These are phyloP conservation scores for Ophioninae sp. DNA, from an alignment of 2,888 invertebrate species.

Conservation along the genomic window DNA sequence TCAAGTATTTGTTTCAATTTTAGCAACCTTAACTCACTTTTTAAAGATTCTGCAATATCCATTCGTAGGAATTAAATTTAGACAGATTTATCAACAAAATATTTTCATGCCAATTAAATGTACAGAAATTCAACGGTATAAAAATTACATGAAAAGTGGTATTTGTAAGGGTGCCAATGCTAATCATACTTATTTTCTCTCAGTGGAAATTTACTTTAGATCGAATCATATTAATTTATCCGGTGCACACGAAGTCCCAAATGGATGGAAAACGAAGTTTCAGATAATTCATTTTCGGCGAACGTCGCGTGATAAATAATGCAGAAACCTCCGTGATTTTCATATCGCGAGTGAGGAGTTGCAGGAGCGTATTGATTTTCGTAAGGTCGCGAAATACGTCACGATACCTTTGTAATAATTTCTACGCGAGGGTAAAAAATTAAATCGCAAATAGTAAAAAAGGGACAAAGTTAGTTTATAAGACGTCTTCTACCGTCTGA, in stretches of 20 bases:
- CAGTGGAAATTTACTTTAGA: neutral
- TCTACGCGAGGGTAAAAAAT: neutral
- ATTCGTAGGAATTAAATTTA: too few relatives aligned
- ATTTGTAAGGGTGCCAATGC: neutral
- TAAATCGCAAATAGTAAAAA: neutral
- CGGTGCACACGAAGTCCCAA: neutral
- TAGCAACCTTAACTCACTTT: too few relatives aligned
- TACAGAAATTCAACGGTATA: neutral
- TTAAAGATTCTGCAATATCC: too few relatives aligned
- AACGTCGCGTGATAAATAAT: neutral
- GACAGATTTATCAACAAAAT: too few relatives aligned
- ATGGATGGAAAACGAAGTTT: neutral
- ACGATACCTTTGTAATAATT: slow-evolving; percentile 2
- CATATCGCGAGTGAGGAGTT: neutral
- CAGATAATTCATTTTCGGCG: neutral
- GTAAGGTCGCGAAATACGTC: neutral
- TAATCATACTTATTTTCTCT: neutral
- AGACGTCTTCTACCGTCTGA: too few relatives aligned
- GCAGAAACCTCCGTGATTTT: neutral
- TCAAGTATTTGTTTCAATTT: too few relatives aligned
- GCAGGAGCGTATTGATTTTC: neutral
- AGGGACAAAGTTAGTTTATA: neutral
- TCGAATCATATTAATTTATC: neutral
- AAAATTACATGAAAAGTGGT: neutral
- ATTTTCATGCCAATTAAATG: too few relatives aligned